Base-by-base conservation (phyloP, 2,797 vertebrate genomes). In the Sebastes iracundus region DNA sequence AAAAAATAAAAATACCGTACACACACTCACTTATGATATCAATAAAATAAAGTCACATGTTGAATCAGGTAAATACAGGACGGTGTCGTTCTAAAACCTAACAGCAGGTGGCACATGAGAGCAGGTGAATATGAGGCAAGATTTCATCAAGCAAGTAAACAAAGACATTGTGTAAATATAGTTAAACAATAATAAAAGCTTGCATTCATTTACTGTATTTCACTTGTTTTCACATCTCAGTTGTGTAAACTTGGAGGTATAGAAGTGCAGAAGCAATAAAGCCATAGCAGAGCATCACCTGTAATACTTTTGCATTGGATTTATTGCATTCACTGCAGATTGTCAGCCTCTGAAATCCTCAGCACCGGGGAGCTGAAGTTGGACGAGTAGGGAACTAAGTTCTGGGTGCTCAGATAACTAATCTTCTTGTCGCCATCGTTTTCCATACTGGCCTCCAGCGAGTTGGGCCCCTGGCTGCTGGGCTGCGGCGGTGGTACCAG, bases 301-400 rank as follows among this genome's bases (percentile, higher is more conserved):
- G 7, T 62, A 23, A 32, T 25, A 52, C 32, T 71, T 65, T 33
- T 70, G 14, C 52, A 70, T 14, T 38, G 18, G 42, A 18, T 14
- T 6, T 52, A n/a, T 35, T 27, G 7, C 18, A 33, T 67, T 87
- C 59, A 80, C 2, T 87, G 55, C 7, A 30, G 42, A 66, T 76
- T 69, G 1, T 91, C 89, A 12, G 61, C 13, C 42, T 93, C 92
- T 69, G 95, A 96, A 83, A 96, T 96, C 63, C 93, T 93, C 66
- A 95, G 82, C 35, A 94, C 65, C 2, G 95, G 95, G 6, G 95
- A 93, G 80, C 95, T 96, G 81, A 96, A 96, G 88, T 88, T 87
- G 20, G 95, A 94, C 1, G 93, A 94, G 81, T 78, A 91, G 11
- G 81, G 82, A 16, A 18, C 65, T 18, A 84, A 32, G 67, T 88